Conservation (phyloP, 2,797 vertebrate species). For the Schizopygopsis malacanthus region DNA sequence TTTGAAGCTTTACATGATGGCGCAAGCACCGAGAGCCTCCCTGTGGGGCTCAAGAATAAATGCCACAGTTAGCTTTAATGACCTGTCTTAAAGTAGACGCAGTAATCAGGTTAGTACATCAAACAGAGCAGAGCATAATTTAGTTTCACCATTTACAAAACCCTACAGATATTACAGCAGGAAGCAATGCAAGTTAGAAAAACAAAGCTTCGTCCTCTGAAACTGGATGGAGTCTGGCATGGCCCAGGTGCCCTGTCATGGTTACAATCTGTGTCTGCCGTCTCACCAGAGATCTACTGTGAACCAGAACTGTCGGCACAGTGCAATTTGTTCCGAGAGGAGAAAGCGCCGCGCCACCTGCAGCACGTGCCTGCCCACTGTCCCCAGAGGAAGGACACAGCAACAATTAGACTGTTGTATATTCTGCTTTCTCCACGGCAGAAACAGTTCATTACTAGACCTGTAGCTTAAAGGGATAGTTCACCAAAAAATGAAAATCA, state of each 20-base stretch:
- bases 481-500: neutral
- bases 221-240: constrained; percentile 38
- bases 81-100: constrained; percentile 41
- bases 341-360: constrained; percentile 4
- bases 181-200: constrained; percentile 24
- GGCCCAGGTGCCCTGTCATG: constrained; percentile 57
- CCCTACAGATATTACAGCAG: constrained; percentile 9
- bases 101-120: constrained; percentile 42
- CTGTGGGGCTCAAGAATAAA: constrained; percentile 23
- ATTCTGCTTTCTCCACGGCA: neutral
- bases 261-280: constrained; percentile 44
- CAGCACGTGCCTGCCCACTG: constrained; percentile 20
- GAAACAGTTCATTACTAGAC: neutral
- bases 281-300: constrained; percentile 45
- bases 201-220: constrained; percentile 32
- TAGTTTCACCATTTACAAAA: constrained; percentile 26
- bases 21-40: constrained; percentile 17
- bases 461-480: neutral
- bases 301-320: constrained; percentile 57
- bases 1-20: constrained; percentile 27
- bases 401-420: neutral
- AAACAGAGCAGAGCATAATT: constrained; percentile 36
- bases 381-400: constrained; percentile 38
- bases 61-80: constrained; percentile 21
- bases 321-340: constrained; percentile 40